A percentile compares a stretch with the other conserved stretches of the same genome.
These are phyloP conservation scores for Hassar affinis DNA, from an alignment of 2,113 vertebrate species.

Conservation along the genomic window DNA sequence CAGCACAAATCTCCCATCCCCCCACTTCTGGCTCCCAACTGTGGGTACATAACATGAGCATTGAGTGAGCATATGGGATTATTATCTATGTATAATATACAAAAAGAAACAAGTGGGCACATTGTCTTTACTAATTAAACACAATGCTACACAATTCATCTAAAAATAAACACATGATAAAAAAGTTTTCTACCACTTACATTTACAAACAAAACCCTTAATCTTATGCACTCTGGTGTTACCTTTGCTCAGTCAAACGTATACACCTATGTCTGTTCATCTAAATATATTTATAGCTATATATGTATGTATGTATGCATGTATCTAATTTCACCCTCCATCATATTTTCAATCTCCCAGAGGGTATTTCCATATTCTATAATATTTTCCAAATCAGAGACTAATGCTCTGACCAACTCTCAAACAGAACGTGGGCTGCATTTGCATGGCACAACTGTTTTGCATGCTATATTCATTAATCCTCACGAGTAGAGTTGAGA, in stretches of 20 bases:
- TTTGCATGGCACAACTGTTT: slow-evolving; percentile 39
- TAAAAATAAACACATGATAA: not conserved
- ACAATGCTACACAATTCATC: not conserved
- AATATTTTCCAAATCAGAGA: not conserved
- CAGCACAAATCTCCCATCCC: slow-evolving; percentile 36
- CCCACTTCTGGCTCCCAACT: slow-evolving; percentile 18
- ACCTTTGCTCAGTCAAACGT: not conserved
- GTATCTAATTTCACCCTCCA: slow-evolving; percentile 26
- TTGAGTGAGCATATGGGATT: not conserved
- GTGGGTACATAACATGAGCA: not conserved
- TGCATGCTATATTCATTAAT: slow-evolving; percentile 40
- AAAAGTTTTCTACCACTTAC: not conserved
- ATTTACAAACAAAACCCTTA: not conserved
- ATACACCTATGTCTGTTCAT: not conserved
- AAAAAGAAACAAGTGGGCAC: not conserved
- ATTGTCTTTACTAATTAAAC: not conserved
- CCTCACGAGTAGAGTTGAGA: not conserved
- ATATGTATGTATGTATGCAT: not conserved
- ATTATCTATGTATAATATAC: not conserved
- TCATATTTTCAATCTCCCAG: slow-evolving; percentile 23
- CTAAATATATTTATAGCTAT: not conserved
- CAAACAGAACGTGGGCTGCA: not conserved
- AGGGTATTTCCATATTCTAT: not conserved
- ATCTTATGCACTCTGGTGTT: not conserved
- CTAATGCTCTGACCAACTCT: slow-evolving; percentile 2